Conservation (phyloP, 2,888 invertebrate species). For the Caenorhabditis virilis region DNA sequence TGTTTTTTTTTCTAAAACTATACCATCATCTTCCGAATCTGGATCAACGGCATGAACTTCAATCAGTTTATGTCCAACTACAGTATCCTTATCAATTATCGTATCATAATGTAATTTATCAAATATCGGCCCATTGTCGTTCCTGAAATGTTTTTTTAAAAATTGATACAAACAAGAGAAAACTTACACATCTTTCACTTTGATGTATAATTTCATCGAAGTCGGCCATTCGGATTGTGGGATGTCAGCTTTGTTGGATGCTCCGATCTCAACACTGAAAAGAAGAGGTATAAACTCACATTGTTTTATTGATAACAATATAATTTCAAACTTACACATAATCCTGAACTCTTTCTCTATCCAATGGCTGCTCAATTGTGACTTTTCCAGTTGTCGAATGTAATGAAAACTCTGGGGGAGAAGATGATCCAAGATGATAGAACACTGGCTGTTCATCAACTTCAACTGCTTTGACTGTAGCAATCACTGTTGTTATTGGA, state of each 20-base stretch:
- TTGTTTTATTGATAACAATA: no score
- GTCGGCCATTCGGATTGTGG: slow-evolving; percentile 1
- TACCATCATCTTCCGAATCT: slow-evolving; percentile 15
- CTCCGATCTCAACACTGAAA: slow-evolving; percentile 20
- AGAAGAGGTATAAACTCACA: no score
- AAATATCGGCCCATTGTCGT: slow-evolving; percentile 29
- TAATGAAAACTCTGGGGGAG: slow-evolving; percentile 30
- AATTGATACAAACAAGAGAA: neutral
- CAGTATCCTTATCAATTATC: slow-evolving; percentile 24
- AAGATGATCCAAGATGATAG: slow-evolving; percentile 19
- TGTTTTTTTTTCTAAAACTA: no score
- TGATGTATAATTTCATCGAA: slow-evolving; percentile 4
- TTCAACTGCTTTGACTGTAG: slow-evolving; percentile 22
- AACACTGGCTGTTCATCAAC: slow-evolving; percentile 23
- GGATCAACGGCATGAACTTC: slow-evolving; percentile 21
- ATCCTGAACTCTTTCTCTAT: slow-evolving; percentile 10
- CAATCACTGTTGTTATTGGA: slow-evolving; percentile 9
- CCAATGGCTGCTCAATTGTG: slow-evolving; percentile 25
- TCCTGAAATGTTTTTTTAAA: slow-evolving; percentile 6
- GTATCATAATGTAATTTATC: slow-evolving; percentile 9
- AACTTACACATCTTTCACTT: slow-evolving; percentile 21
- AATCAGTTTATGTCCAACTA: slow-evolving; percentile 18
- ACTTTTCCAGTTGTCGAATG: slow-evolving; percentile 24
- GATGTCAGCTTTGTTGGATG: slow-evolving; percentile 9
- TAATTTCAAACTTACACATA: slow-evolving; percentile 5